A percentile compares a stretch with the other conserved stretches of the same genome.
These are phyloP conservation scores for Molothrus aeneus DNA, from an alignment of 2,797 vertebrate species.

Conservation along the genomic window DNA sequence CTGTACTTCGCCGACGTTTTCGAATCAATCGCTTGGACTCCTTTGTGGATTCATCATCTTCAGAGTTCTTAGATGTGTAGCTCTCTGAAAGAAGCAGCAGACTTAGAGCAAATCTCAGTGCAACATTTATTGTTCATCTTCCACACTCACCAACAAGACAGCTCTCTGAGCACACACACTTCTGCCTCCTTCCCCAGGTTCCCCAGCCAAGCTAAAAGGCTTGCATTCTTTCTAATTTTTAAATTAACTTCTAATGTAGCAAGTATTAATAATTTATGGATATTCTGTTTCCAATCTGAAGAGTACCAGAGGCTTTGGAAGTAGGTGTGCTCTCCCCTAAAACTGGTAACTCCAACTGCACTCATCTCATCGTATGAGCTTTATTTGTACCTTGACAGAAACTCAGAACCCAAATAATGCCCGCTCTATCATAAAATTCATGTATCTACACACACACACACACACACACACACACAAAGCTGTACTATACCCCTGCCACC, in stretches of 20 bases:
- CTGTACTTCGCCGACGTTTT: slow-evolving; percentile 77
- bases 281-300: background rate
- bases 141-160: background rate
- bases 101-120: slow-evolving; percentile 55
- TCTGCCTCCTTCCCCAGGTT: background rate
- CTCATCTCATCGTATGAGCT: fast-evolving
- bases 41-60: slow-evolving; percentile 78
- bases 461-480: background rate
- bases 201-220: fast-evolving
- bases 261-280: background rate
- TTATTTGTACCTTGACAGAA: background rate
- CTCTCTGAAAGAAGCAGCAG: slow-evolving; percentile 77
- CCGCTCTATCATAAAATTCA: background rate
- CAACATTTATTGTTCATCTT: background rate
- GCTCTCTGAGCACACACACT: background rate
- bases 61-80: slow-evolving; percentile 82
- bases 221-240: background rate
- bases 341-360: background rate
- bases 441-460: background rate
- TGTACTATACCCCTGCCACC: background rate
- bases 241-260: background rate
- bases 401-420: background rate
- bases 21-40: slow-evolving; percentile 65
- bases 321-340: background rate
- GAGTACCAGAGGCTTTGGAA: background rate